phyloP scores from a whole-genome alignment of 1,140 invertebrate species.

The Cepaea nemoralis region DNA sequence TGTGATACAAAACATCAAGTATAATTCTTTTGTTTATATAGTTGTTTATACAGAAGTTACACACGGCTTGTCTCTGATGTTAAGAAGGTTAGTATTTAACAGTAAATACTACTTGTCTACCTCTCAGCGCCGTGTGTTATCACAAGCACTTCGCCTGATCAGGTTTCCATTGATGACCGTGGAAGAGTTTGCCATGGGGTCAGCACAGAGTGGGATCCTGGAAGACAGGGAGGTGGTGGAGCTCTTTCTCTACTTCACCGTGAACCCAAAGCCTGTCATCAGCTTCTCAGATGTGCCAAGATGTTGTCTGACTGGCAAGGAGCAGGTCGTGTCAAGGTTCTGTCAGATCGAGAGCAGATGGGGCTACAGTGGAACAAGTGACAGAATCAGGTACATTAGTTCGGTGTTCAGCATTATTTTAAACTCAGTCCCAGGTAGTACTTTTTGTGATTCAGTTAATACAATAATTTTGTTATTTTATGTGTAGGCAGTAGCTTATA shows the following conservation, averaged over 20 bases:
- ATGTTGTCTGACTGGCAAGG: constrained; percentile 87
- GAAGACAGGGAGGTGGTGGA: constrained; percentile 83
- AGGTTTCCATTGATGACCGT: constrained; percentile 89
- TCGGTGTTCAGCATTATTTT: background rate
- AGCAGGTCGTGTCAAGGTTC: constrained; percentile 85
- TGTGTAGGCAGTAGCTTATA: too few species aligned
- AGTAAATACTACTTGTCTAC: background rate
- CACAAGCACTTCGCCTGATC: constrained; percentile 81
- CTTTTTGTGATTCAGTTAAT: too few species aligned
- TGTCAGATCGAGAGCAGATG: constrained; percentile 77
- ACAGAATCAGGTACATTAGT: constrained; percentile 11
- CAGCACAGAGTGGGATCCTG: constrained; percentile 80
- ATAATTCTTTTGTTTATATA: too few species aligned
- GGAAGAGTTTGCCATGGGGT: constrained; percentile 87
- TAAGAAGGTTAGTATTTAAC: too few species aligned
- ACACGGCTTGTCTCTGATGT: too few species aligned
- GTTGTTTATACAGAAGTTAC: too few species aligned
- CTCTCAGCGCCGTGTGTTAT: constrained; percentile 76
- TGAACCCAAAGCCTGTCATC: constrained; percentile 82
- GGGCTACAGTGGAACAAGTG: constrained; percentile 29
- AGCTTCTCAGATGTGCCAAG: constrained; percentile 81
- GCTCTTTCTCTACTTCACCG: constrained; percentile 86
- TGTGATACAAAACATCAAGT: too few species aligned
- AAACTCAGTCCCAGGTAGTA: too few species aligned
- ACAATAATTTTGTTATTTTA: too few species aligned